Evolutionary conservation across 1,140 invertebrate species (phyloP).

Genomic region (Spodoptera litura): DNA sequence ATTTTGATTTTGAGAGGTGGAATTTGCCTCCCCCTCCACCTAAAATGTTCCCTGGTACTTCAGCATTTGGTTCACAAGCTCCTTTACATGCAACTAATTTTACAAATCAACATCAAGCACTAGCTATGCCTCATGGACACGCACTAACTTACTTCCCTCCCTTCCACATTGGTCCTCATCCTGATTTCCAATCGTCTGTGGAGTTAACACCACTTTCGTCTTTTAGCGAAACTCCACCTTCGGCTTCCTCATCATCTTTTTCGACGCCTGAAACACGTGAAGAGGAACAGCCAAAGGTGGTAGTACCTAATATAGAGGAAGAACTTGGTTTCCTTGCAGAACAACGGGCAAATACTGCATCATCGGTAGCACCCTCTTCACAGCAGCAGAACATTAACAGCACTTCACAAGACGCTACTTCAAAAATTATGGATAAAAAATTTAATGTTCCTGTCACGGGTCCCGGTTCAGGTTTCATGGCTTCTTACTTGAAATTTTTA

Average conservation of each 20-base stretch:
- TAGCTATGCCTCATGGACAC: conserved; percentile 88
- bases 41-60: conserved; percentile 88
- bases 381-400: conserved; percentile 84
- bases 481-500: conserved; percentile 93
- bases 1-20: conserved; percentile 91
- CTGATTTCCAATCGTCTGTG: conserved; percentile 89
- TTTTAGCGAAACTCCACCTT: conserved; percentile 87
- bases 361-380: conserved; percentile 85
- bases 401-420: conserved; percentile 81
- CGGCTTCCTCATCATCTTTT: conserved; percentile 85
- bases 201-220: conserved; percentile 88
- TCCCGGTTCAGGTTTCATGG: conserved; percentile 92
- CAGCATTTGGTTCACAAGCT: conserved; percentile 86
- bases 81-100: conserved; percentile 87
- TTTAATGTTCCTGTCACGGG: conserved; percentile 86
- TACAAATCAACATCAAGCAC: conserved; percentile 88
- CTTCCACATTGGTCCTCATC: conserved; percentile 89
- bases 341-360: conserved; percentile 86
- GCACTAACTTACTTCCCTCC: conserved; percentile 90
- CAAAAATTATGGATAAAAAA: conserved; percentile 86
- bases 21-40: conserved; percentile 89
- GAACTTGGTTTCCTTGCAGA: conserved; percentile 92
- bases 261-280: conserved; percentile 86
- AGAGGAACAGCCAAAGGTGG: conserved; percentile 92
- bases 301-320: conserved; percentile 94